These are phyloP conservation scores for Gnathonemus longibarbis DNA, from an alignment of 2,113 vertebrate species.

Conservation along the genomic window DNA sequence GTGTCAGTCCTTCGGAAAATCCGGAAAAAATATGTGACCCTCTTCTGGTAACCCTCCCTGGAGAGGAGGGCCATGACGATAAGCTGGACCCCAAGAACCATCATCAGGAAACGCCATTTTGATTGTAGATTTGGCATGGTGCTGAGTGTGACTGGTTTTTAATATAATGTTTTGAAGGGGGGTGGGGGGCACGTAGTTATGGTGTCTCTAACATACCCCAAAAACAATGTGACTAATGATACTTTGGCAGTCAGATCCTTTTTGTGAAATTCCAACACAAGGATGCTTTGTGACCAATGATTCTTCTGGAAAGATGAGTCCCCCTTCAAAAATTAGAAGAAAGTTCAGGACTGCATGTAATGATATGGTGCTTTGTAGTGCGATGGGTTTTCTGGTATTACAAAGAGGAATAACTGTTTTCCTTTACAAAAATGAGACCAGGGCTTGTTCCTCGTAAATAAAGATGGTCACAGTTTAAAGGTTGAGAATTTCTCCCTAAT, in stretches of 20 bases:
- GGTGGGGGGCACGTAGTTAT: background rate
- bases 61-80: conserved; percentile 67
- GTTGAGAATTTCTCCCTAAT: background rate
- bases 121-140: conserved; percentile 52
- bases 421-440: background rate
- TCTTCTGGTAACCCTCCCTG: conserved; percentile 57
- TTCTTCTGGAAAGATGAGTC: background rate
- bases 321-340: background rate
- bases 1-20: conserved; percentile 58
- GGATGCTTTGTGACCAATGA: background rate
- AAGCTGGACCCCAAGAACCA: conserved; percentile 68
- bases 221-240: background rate
- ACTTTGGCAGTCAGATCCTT: background rate
- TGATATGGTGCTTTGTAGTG: background rate
- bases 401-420: background rate
- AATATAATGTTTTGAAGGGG: background rate
- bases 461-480: background rate
- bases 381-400: background rate
- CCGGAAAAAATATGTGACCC: conserved; percentile 62
- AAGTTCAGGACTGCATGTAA: background rate
- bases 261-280: background rate
- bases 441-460: background rate
- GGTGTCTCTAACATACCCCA: background rate
- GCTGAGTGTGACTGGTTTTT: conserved; percentile 5
- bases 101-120: conserved; percentile 62